Base-by-base conservation (phyloP, 2,113 vertebrate genomes). In the Oncorhynchus tshawytscha region DNA sequence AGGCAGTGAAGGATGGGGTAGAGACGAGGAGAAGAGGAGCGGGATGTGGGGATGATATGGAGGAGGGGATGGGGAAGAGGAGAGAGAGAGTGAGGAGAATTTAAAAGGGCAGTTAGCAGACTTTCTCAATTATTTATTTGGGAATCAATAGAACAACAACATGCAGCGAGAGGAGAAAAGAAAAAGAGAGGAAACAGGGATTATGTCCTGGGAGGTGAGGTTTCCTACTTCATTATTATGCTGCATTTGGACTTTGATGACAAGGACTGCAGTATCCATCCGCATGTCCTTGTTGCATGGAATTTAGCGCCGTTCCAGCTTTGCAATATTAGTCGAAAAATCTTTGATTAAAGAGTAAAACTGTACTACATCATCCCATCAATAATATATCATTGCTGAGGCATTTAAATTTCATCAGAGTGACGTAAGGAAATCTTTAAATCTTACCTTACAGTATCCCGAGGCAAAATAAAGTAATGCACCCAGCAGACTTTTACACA, bases 101-200 rank as follows among this genome's bases (percentile, higher is more conserved):
- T 81, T 67, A 78, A 88, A 89, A 84, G 82, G 82, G 82, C 82
- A 85, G 82, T 87, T 86, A 84, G 78, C 81, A 68, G 49, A 86
- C 79, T 76, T 87, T 81, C 69, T 88, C 85, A 89, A 86, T 91
- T 86, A 89, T 91, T 90, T 77, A 90, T 89, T 85, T 67, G 57
- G 76, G 81, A 85, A 91, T 90, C 87, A 86, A 90, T 89, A 87
- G 72, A 77, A 81, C 27, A 73, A 31, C 68, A 29, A 45, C 59
- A 70, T 22, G 31, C 54, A 9, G 54, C 64, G 49, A 24, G 27
- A 79, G 77, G 77, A 68, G 24, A 68, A 29, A 69, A 25, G 20
- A 76, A 70, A 62, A 48, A 12, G 65, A 22, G n/a, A 72, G 70
- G 49, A 39, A 45, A 27, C 31, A 39, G 31, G 27, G 12, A 18